These are phyloP conservation scores for Caloenas nicobarica DNA, from an alignment of 2,113 vertebrate species.

Conservation along the genomic window DNA sequence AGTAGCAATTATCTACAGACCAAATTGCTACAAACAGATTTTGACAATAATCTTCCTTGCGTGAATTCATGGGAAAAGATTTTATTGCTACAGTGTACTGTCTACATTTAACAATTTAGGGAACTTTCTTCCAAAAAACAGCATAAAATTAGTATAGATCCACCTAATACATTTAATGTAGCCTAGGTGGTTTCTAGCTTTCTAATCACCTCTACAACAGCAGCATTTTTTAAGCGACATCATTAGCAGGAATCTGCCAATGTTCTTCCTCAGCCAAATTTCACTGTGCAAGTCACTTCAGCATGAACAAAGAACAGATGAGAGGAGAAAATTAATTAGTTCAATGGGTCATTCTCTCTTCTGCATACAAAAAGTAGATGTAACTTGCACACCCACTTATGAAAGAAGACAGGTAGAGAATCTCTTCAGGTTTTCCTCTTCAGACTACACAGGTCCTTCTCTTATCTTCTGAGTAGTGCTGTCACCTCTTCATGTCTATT, in stretches of 20 bases:
- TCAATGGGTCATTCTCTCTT: not conserved
- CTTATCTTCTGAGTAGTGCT: not conserved
- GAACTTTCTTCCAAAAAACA: not conserved
- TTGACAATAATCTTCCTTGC: not conserved
- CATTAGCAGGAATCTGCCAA: not conserved
- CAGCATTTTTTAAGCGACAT: not conserved
- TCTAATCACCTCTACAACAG: not conserved
- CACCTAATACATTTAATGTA: not conserved
- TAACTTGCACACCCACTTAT: not conserved
- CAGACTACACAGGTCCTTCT: not conserved
- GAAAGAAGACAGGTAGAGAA: not conserved
- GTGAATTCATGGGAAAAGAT: not conserved
- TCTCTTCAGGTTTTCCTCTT: not conserved
- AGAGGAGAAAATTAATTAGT: constrained; percentile 18
- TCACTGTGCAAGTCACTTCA: not conserved
- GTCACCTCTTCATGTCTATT: not conserved
- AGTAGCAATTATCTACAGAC: constrained; percentile 14
- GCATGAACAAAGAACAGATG: not conserved
- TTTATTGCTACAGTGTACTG: not conserved
- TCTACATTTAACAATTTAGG: not conserved
- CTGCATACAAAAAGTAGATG: not conserved
- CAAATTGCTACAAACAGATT: constrained; percentile 15
- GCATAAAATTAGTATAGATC: not conserved
- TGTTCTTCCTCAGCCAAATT: constrained; percentile 1
- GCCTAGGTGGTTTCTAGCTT: not conserved